These are phyloP conservation scores for Argyrosomus japonicus DNA, from an alignment of 2,113 vertebrate genomes.

Conservation along the genomic window DNA sequence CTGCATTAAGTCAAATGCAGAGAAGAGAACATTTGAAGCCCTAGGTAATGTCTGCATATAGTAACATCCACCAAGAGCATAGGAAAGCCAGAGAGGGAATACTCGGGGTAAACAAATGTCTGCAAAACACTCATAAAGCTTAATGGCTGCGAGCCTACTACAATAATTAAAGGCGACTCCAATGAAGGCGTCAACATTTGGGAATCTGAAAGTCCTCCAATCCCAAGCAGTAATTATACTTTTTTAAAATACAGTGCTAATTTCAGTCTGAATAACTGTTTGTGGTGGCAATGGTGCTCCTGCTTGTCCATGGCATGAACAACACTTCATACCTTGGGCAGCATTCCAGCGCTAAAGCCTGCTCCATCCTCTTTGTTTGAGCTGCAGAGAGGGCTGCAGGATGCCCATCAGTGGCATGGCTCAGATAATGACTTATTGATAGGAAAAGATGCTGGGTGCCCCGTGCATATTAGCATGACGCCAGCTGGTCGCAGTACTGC, in stretches of 20 bases:
- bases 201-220: not conserved
- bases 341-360: slow-evolving; percentile 45
- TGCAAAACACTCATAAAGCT: not conserved
- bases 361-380: slow-evolving; percentile 36
- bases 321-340: slow-evolving; percentile 57
- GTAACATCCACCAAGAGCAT: not conserved
- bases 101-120: not conserved
- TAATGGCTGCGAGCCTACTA: not conserved
- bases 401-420: slow-evolving; percentile 77
- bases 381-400: slow-evolving; percentile 70
- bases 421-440: slow-evolving; percentile 97
- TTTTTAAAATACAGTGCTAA: not conserved
- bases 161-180: not conserved
- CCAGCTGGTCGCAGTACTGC: slow-evolving; percentile 82
- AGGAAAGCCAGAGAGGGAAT: not conserved
- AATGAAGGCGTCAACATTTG: not conserved
- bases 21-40: too few species aligned
- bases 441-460: slow-evolving; percentile 84
- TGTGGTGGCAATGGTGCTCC: not conserved
- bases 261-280: not conserved
- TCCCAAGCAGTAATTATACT: not conserved
- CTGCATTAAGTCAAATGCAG: not conserved
- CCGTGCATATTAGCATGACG: slow-evolving; percentile 84
- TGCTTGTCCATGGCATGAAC: slow-evolving; percentile 35
- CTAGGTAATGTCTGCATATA: not conserved